Evolutionary conservation across 1,140 invertebrate species (phyloP).

Genomic region (Anoplophora glabripennis): DNA sequence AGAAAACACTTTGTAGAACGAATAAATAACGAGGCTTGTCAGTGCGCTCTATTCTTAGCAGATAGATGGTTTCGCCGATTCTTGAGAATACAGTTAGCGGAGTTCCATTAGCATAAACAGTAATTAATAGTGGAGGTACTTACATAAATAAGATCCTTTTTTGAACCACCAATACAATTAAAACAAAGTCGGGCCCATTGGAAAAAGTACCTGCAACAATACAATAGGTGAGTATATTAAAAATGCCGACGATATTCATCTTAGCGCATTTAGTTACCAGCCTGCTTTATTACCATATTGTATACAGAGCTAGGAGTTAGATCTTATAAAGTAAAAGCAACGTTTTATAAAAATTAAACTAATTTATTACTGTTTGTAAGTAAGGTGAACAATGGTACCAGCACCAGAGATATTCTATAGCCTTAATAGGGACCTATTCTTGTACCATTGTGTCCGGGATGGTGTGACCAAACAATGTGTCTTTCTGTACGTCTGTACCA

Average conservation of each 20-base stretch:
- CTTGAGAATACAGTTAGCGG: too few species aligned
- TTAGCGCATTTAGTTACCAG: slow-evolving; percentile 28
- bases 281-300: slow-evolving; percentile 32
- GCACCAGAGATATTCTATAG: slow-evolving; percentile 21
- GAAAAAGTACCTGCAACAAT: slow-evolving; percentile 7
- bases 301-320: slow-evolving; percentile 26
- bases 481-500: slow-evolving; percentile 19
- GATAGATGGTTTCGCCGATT: too few species aligned
- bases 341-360: slow-evolving; percentile 27
- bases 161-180: background rate
- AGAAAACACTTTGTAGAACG: too few species aligned
- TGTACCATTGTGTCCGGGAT: slow-evolving; percentile 30
- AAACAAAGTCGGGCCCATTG: slow-evolving; percentile 10
- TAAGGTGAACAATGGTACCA: slow-evolving; percentile 30
- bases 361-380: slow-evolving; percentile 33
- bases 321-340: slow-evolving; percentile 31
- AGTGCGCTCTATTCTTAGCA: too few species aligned
- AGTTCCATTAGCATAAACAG: too few species aligned
- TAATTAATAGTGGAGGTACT: too few species aligned
- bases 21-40: too few species aligned
- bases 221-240: slow-evolving; percentile 25
- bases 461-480: slow-evolving; percentile 33
- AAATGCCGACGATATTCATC: slow-evolving; percentile 28
- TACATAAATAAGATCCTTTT: too few species aligned
- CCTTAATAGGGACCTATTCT: slow-evolving; percentile 32